These are phyloP conservation scores for Lycocerus yunnanus DNA, from an alignment of 2,888 invertebrate species.

Conservation along the genomic window DNA sequence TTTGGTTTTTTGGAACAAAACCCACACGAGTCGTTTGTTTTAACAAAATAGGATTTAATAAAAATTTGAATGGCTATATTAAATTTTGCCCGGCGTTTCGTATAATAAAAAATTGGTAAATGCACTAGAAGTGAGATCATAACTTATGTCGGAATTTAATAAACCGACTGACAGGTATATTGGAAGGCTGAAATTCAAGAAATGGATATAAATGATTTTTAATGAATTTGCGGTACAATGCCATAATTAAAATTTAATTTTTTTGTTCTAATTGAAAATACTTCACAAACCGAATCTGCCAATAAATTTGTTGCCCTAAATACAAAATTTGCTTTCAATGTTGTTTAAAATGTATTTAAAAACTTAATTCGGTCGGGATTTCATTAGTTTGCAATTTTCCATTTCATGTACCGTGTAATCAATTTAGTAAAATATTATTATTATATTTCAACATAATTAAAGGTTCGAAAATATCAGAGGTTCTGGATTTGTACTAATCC, in stretches of 20 bases:
- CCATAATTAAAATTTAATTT: background rate
- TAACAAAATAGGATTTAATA: background rate
- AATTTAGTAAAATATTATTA: background rate
- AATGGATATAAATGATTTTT: conserved; percentile 17
- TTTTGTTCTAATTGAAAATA: conserved; percentile 6
- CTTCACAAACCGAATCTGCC: background rate
- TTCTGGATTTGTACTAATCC: background rate
- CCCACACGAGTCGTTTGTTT: background rate
- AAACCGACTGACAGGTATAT: conserved; percentile 20
- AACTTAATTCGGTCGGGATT: background rate
- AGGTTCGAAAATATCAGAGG: background rate
- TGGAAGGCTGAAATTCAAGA: conserved; percentile 18
- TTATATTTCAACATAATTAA: background rate
- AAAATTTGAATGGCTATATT: background rate
- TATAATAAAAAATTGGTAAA: background rate
- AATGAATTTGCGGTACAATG: conserved; percentile 12
- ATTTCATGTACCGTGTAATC: background rate
- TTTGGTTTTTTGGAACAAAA: background rate
- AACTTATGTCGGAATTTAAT: conserved; percentile 28
- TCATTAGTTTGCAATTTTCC: background rate
- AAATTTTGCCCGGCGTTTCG: background rate
- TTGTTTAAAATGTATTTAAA: background rate
- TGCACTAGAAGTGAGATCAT: conserved; percentile 1
- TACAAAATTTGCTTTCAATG: too few species aligned
- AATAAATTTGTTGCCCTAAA: background rate